Base-by-base conservation (phyloP, 2,113 vertebrate species). In the Nesospiza acunhae region DNA sequence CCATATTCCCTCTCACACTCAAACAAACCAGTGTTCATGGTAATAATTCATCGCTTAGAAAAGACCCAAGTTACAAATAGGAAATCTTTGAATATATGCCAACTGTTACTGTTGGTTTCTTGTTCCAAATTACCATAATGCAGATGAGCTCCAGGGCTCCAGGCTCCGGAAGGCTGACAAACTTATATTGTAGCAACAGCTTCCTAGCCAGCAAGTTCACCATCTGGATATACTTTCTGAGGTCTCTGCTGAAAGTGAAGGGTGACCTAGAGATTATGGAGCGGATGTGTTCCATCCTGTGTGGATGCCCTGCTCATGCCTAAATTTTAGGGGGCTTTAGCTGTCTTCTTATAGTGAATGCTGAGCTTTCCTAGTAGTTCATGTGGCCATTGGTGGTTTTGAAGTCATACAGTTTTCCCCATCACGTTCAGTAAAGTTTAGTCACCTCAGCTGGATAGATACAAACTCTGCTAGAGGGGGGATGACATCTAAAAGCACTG, bases 81-180 rank as follows among this genome's bases (percentile, higher is more conserved):
- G 96, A 88, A 83, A 74, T 95, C 68, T 94, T 89, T 95, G 68
- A 96, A 37, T 90, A 84, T 73, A 85, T 75, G 74, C 96, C 95
- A 59, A 13, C 83, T 93, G 89, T 62, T 84, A 83, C 68, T 92
- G 62, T 89, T 84, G 62, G 79, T 87, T 92, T 97, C 92, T 93
- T 94, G 44, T 86, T 94, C 84, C 85, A 68, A 89, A 91, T 97
- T 97, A 89, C 62, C 86, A 75, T 87, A 92, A 92, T 81, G 90
- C 83, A 78, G 80, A 95, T 92, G 93, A 92, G 83, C 92, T 95
- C 50, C 59, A 91, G n/a, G 72, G 63, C 79, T 95, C 58, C 83
- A 78, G 85, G 84, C 79, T 89, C 81, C 49, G 22, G 41, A 79
- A 78, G 44, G 83, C 76, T 94, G 76, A 74, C 79, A 92, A 90